Base-by-base conservation (phyloP, 2,888 invertebrate genomes). In the Maniola hyperantus region DNA sequence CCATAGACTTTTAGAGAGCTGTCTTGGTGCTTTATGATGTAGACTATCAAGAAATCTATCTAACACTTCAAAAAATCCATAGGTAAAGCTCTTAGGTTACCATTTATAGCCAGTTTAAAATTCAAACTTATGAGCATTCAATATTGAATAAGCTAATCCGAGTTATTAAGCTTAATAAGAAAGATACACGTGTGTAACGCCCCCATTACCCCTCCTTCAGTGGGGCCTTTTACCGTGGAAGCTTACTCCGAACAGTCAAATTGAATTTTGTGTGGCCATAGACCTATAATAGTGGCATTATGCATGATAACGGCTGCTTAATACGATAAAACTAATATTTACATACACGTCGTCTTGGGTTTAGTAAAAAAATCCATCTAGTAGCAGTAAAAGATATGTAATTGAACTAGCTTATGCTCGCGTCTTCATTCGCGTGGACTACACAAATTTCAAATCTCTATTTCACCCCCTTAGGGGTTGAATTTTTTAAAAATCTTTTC, bases 301-400 rank as follows among this genome's bases (percentile, higher is more conserved):
- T 59, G 60, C 67, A 68, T 68, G 68, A 57, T 68, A 69, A 72
- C 65, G 51, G 46, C 55, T 36, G 51, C 44, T 71, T 65, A 62
- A 66, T 60, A 26, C 59, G 71, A 73, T 72, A 71, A 71, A 65
- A 55, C 60, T 54, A 68, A 70, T 71, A 71, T 71, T 72, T 67
- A 73, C 70, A 70, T 65, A 63, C 65, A 51, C 26, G 39, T 57
- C 57, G 62, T 33, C 26, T 70, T 55, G 59, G 48, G 20, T 39
- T 65, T 15, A 67, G 39, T 65, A 65, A 60, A 13, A 18, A 50
- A 64, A 58, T 53, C 42, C 62, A 18, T 62, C 46, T 48, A 13
- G 26, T 26, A 53, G 65, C 65, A 70, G 53, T 54, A 54, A 33
- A 34, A 34, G 6, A n/a, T 8, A 26, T n/a, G n/a, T n/a, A n/a